Base-by-base conservation (phyloP, 2,888 invertebrate genomes). In the Erebia ligea region DNA sequence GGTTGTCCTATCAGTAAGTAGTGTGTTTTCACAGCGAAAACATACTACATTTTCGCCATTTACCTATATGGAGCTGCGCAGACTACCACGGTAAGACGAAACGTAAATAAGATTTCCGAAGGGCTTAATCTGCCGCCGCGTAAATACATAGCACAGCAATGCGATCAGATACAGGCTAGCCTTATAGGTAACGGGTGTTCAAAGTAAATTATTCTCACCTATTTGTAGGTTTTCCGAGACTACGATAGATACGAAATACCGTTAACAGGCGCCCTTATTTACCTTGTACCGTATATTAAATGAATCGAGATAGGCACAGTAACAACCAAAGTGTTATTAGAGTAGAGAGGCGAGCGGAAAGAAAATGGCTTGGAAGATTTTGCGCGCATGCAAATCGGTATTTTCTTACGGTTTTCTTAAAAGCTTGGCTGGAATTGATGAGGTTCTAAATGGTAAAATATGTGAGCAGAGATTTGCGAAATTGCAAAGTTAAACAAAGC, bases 201-300 rank as follows among this genome's bases (percentile, higher is more conserved):
- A 0, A 17, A 54, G 52, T 54, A 54, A 54, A 54, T 54, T 19
- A 54, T 54, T 19, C 10, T 17, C 54, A 19, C 54, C 54, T 54
- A 54, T 19, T 54, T 17, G 17, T 19, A 54, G 54, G 19, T 19
- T 54, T 54, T 17, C 19, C 54, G 54, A 54, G 54, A 54, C 8
- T 21, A 8, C 40, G 40, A 40, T 59, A 40, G n/a, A 61, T 61
- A 61, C 4, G n/a, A 3, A 11, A 45, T 6, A 61, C 45, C 17
- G 61, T 42, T 45, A 61, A 48, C 0, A 42, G 10, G n/a, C 56
- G 56, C 42, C 66, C 58, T 70, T 61, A 59, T 65, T 67, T 34
- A 42, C 63, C 61, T 68, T 68, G 68, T 70, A 76, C 75, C 65
- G 68, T 75, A 64, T 57, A 15, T 25, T 64, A 71, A 59, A 58